Percentiles rank a stretch among this genome's conserved stretches.
phyloP scores from a whole-genome alignment of 1,140 invertebrate genomes.

The Schlechtendalia chinensis region DNA sequence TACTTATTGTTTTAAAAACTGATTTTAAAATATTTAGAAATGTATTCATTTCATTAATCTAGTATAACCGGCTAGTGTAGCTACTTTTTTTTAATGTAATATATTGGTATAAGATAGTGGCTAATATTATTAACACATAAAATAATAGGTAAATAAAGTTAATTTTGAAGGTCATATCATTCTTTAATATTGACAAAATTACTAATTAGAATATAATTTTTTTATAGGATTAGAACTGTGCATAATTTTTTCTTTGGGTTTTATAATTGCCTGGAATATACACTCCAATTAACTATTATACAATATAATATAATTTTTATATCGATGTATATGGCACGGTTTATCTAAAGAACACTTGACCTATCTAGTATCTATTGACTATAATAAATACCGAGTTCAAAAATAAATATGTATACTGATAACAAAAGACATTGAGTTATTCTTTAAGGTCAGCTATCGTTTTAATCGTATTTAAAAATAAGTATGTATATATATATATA shows the following conservation, averaged over 20 bases:
- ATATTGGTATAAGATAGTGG: too few relatives aligned
- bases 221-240: background rate
- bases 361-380: background rate
- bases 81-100: too few relatives aligned
- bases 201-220: background rate
- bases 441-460: background rate
- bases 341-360: conserved; percentile 13
- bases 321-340: background rate
- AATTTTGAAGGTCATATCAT: background rate
- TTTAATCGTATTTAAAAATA: background rate
- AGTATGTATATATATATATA: too few relatives aligned
- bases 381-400: background rate
- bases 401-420: background rate
- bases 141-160: background rate
- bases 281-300: background rate
- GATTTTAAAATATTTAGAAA: too few relatives aligned
- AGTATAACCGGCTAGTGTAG: too few relatives aligned
- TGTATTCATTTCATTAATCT: too few relatives aligned
- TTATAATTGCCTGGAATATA: background rate
- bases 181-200: background rate
- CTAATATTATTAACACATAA: too few relatives aligned
- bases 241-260: background rate
- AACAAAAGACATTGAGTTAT: background rate
- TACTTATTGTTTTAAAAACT: too few relatives aligned
- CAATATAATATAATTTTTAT: background rate